Evolutionary conservation across 2,797 vertebrate genomes (phyloP), one percentile per base, ranked within the genome.

Genomic region (Acomys russatus): DNA sequence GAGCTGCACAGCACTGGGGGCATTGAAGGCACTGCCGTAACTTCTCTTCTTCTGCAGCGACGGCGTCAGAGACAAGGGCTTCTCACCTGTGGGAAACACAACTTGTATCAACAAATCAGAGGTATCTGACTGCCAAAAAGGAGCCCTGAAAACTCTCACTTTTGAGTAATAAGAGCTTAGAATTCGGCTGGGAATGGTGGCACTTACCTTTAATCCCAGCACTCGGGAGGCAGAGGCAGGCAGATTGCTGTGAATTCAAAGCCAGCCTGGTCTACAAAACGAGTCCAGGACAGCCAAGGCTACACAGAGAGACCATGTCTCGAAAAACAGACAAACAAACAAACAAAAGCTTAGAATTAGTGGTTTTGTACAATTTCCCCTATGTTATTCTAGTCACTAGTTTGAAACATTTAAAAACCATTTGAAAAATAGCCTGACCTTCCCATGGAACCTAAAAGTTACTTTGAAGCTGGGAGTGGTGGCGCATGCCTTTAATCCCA

Each of bases 21-120:
- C 77, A 64, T 96, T 96, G 96, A 99, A 99, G 0, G 98, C 98
- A 1, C 92, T 98, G 96, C 98, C 83, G 0, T 99, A 98, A 92
- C 97, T 99, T 97, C 99, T 98, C 97, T 99, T 99, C 95, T 98
- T 99, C 1, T 99, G 98, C 0, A 98, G 7, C 38, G 97, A 90
- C 64, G 97, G 82, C 97, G 98, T 98, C 88, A 98, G 98, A 84
- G 98, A 98, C 89, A 98, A 98, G 94, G 98, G 97, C 70, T 99
- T 99, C 96, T 98, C 98, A 96, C 98, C 99, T 99, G 33, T 38
- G 76, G 9, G 88, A 96, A 97, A 95, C 20, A 4, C 59, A 93
- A 90, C 14, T 73, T 1, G 3, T 0, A 28, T 95, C 82, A 97
- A 64, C 1, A 79, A 90, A 77, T 63, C 76, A 96, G 90, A 14